These are phyloP conservation scores for Stigmatopora argus DNA, from an alignment of 2,113 vertebrate species.

Conservation along the genomic window DNA sequence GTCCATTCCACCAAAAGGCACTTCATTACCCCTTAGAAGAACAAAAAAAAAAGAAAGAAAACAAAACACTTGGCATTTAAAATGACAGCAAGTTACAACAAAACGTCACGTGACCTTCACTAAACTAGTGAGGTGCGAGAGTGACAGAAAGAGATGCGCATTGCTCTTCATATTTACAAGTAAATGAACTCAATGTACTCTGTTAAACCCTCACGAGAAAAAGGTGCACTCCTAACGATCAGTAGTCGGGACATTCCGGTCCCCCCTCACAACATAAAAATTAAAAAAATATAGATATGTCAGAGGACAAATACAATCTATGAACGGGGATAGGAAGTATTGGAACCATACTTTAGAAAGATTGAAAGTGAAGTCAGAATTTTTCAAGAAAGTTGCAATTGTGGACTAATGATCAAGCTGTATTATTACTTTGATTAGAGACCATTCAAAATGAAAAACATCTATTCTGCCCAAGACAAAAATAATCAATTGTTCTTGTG, in stretches of 20 bases:
- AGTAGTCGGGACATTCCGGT: constrained; percentile 53
- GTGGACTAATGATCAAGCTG: neutral
- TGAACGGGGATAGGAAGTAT: constrained; percentile 3
- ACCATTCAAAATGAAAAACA: neutral
- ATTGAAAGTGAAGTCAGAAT: neutral
- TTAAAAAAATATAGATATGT: constrained; percentile 7
- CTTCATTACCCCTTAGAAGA: constrained; percentile 38
- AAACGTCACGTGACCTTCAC: constrained; percentile 24
- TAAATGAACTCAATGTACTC: constrained; percentile 16
- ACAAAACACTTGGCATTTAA: constrained; percentile 23
- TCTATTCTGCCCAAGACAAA: neutral
- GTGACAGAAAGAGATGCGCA: constrained; percentile 19
- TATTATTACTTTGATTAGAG: neutral
- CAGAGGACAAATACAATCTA: constrained; percentile 20
- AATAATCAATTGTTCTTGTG: neutral
- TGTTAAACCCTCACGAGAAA: constrained; percentile 5
- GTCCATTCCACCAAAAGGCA: constrained; percentile 42
- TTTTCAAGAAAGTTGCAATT: constrained; percentile 1
- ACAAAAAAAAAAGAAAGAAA: constrained; percentile 4
- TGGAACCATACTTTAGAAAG: neutral
- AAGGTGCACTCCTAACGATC: constrained; percentile 34
- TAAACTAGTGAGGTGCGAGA: constrained; percentile 21
- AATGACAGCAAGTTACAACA: constrained; percentile 21
- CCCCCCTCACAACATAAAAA: constrained; percentile 1
- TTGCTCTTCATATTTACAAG: constrained; percentile 38